Evolutionary conservation across 2,797 vertebrate genomes (phyloP), one percentile per base, ranked within the genome.

Genomic region (Alfaro cultratus): DNA sequence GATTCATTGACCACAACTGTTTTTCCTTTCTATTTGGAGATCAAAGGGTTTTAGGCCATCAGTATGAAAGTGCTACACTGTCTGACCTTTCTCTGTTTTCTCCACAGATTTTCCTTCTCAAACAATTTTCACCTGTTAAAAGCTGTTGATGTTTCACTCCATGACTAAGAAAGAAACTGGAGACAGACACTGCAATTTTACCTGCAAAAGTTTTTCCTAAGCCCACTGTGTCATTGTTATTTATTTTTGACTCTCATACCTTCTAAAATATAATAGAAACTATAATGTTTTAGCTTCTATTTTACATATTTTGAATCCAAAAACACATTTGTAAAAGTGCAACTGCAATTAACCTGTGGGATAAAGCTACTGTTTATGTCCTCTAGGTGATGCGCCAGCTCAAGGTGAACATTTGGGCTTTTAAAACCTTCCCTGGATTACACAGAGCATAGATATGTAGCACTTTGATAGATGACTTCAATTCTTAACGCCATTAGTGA

Each of bases 401-500:
- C 8, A 46, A 39, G 6, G 41, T 71, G 36, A 39, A 41, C 21
- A 39, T 68, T 68, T 41, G 64, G 11, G 36, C 36, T 68, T 68
- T 41, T 41, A 68, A 68, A 68, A 23, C 4, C 64, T 68, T 39
- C 23, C 21, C 18, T 67, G 36, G 3, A 67, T 36, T 67, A 21
- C 36, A 41, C 36, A 41, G 21, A 39, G 4, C 11, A 23, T 41
- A 11, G 18, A 68, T 39, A 68, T 68, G 36, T 12, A 68, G 21
- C 64, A 68, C 21, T 68, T 68, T 41, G 64, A 68, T 23, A 68
- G 21, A 5, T 68, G 82, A n/a, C 75, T 51, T 53, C 16, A 62
- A 34, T 67, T 74, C 76, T 76, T 80, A 49, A 78, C 76, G 78
- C 74, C 36, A 85, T 90, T 86, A 79, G 31, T 87, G 47, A 90